Evolutionary conservation across 1,140 invertebrate genomes (phyloP), one percentile per base, ranked within the genome.

Genomic region (Papilio polyxenes): DNA sequence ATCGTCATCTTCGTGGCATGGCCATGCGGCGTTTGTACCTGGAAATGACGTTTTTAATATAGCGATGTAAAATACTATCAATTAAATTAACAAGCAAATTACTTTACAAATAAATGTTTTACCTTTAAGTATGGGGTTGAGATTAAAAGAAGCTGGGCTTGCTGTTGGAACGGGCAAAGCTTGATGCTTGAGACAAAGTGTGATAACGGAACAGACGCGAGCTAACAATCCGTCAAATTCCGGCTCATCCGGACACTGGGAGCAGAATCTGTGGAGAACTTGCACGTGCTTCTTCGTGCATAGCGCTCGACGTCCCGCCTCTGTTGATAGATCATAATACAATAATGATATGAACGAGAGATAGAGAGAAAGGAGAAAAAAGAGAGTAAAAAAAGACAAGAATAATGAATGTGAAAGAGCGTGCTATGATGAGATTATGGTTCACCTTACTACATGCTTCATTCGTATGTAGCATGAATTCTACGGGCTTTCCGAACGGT

Each of bases 191-290:
- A 96, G 90, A 87, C 96, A 96, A 31, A 96, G 90, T 83, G 95
- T 96, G 83, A 97, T 96, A 59, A 97, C 95, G 17, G 95, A 95
- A 82, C 95, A 96, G 3, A 96, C 95, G 85, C 95, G 94, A 31
- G 95, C 95, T 75, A 97, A 85, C 0, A 96, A 87, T 31, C 95
- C 94, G 88, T 97, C 96, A 85, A 96, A 96, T 9, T 94, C 91
- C 77, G 96, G 95, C 84, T 97, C 96, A 85, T 96, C 95, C 4
- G 96, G 96, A 87, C 96, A 97, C 65, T 95, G 95, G 0, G 93
- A 95, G 85, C 96, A 96, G 90, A 97, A 97, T 83, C 95, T 95
- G 89, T 96, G 95, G 5, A 97, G 89, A 17, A 95, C 92, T 81
- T 95, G 95, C 59, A 96, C 93, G 78, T 96, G 96, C 89, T 96